These are phyloP conservation scores for Umimayanthus kanabou DNA, from an alignment of 92 coral and sea anemone species.

Conservation along the genomic window DNA sequence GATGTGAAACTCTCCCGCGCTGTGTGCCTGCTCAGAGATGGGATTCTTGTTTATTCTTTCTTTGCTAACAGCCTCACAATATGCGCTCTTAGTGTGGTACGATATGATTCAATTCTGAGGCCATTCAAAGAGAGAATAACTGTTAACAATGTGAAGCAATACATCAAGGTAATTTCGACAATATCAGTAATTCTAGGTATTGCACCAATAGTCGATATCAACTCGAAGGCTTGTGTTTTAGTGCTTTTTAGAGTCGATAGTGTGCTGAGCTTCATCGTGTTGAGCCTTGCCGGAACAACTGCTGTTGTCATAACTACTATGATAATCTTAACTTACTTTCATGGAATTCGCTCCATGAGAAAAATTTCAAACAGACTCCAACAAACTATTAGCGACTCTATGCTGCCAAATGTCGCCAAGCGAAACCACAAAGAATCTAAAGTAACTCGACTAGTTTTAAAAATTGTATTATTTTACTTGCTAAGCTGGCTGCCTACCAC, in stretches of 20 bases:
- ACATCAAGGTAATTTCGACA: neutral
- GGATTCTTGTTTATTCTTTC: neutral
- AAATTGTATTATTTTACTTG: neutral
- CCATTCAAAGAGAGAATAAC: constrained; percentile 11
- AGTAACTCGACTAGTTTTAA: constrained; percentile 5
- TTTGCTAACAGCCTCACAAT: constrained; percentile 18
- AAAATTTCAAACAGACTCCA: constrained; percentile 12
- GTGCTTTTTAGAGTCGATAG: neutral
- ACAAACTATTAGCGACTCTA: neutral
- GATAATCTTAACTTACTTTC: neutral
- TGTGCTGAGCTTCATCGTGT: neutral
- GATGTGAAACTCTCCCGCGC: neutral
- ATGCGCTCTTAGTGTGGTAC: constrained; percentile 12
- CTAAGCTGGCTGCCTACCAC: constrained; percentile 18
- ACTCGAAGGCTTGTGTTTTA: neutral
- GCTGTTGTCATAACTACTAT: neutral
- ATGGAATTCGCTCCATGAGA: neutral
- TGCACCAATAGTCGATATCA: neutral
- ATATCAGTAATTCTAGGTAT: neutral
- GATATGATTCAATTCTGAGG: neutral
- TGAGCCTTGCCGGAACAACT: neutral
- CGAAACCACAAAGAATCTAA: constrained; percentile 5
- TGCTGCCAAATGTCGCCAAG: neutral
- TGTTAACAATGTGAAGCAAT: neutral
- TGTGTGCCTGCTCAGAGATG: neutral